Percentiles rank a stretch among this genome's conserved stretches.
These are phyloP conservation scores for Mastomys coucha DNA, from an alignment of 2,113 vertebrate genomes.

Conservation along the genomic window DNA sequence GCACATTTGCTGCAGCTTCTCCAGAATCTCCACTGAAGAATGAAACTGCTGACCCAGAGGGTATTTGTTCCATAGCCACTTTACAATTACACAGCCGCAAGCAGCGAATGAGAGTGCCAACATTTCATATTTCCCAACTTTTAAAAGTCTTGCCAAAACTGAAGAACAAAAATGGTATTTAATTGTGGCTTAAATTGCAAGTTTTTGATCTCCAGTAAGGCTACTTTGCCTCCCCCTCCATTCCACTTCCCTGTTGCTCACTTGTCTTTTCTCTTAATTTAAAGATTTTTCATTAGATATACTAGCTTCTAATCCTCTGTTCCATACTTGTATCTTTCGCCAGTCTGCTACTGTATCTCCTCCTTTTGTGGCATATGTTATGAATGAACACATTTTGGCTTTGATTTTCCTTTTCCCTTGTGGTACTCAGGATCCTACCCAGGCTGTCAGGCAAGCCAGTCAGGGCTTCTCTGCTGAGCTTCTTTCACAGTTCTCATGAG, in stretches of 20 bases:
- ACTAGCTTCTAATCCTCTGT: not conserved
- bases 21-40: not conserved
- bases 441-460: too few relatives aligned
- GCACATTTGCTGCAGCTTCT: not conserved
- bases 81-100: slow-evolving; percentile 26
- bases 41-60: slow-evolving; percentile 28
- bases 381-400: not conserved
- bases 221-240: not conserved
- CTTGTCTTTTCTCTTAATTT: slow-evolving; percentile 18
- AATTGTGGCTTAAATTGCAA: slow-evolving; percentile 41
- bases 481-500: not conserved
- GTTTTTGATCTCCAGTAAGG: slow-evolving; percentile 48
- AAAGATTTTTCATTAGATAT: slow-evolving; percentile 18
- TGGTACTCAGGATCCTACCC: not conserved
- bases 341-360: not conserved
- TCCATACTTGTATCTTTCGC: not conserved
- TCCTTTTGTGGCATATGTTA: not conserved
- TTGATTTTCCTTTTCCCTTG: not conserved
- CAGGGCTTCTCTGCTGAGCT: not conserved
- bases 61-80: not conserved
- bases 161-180: slow-evolving; percentile 23
- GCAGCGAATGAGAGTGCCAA: slow-evolving; percentile 26
- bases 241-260: not conserved
- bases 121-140: slow-evolving; percentile 53
- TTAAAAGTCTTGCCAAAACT: slow-evolving; percentile 31